Evolutionary conservation across 2,888 invertebrate species (phyloP).

Genomic region (Eutolmus rufibarbis): DNA sequence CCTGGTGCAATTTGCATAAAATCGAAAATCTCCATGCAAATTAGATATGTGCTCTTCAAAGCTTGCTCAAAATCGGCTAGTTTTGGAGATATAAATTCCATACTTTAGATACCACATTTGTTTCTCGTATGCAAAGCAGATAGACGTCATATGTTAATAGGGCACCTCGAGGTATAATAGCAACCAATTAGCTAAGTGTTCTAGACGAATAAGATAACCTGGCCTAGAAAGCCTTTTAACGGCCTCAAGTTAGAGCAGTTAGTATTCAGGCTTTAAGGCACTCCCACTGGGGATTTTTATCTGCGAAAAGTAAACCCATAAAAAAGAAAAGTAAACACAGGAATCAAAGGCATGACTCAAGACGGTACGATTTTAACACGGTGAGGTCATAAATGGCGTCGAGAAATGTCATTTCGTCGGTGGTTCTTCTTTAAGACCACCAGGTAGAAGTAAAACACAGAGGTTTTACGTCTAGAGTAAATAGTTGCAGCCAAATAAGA

Average conservation of each 20-base stretch:
- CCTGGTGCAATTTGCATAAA: background rate
- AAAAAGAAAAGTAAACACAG: background rate
- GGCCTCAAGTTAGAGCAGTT: background rate
- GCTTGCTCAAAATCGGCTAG: background rate
- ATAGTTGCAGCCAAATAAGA: background rate
- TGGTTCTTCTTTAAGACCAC: slow-evolving; percentile 25
- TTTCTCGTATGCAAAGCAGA: background rate
- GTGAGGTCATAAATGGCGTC: slow-evolving; percentile 39
- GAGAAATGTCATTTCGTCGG: slow-evolving; percentile 9
- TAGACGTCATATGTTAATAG: slow-evolving; percentile 8
- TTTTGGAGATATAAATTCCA: background rate
- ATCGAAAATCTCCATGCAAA: background rate
- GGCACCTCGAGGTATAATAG: background rate
- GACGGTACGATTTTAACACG: background rate
- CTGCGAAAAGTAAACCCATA: background rate
- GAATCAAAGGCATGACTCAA: slow-evolving; percentile 14
- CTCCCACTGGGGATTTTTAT: background rate
- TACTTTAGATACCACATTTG: background rate
- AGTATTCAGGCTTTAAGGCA: background rate
- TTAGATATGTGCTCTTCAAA: background rate
- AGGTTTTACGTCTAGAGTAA: background rate
- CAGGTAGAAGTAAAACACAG: background rate
- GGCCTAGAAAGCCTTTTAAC: background rate
- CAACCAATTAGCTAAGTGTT: background rate
- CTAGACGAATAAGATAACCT: background rate